A percentile compares a stretch with the other conserved stretches of the same genome.
Conservation (phyloP, 2,113 vertebrate genomes). For the Calyptommatus sinebrachiatus region DNA sequence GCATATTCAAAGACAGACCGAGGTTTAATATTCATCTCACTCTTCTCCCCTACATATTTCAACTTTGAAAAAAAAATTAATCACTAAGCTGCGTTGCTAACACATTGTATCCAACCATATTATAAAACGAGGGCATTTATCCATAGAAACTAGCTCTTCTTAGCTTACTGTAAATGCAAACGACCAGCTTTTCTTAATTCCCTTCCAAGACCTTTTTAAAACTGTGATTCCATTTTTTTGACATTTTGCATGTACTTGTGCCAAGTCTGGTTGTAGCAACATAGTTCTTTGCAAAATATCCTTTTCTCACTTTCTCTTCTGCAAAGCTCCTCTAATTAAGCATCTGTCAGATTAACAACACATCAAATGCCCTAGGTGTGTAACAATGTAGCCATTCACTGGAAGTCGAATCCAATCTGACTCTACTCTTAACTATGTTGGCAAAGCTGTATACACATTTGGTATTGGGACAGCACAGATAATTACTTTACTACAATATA, state of each 20-base stretch:
- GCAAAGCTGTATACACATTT: background rate
- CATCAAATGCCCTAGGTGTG: background rate
- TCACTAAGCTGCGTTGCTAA: background rate
- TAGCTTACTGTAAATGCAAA: background rate
- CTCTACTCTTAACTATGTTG: too few species aligned
- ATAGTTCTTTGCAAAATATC: constrained; percentile 10
- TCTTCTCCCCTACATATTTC: background rate
- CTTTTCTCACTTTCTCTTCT: background rate
- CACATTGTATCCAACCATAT: background rate
- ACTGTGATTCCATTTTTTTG: background rate
- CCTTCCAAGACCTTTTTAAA: background rate
- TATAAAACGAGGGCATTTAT: constrained; percentile 10
- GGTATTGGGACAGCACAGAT: background rate
- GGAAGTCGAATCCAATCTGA: too few species aligned
- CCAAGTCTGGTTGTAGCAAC: background rate
- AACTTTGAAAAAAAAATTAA: constrained; percentile 35
- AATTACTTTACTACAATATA: background rate
- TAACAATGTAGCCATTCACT: background rate
- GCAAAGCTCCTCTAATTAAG: background rate
- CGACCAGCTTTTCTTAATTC: constrained; percentile 4
- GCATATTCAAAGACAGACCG: background rate
- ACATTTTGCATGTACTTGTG: background rate
- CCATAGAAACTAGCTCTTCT: background rate
- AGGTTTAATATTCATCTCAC: constrained; percentile 15
- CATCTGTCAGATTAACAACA: background rate